A percentile compares a stretch with the other conserved stretches of the same genome.
Conservation (phyloP, 2,888 invertebrate species). For the Ormia ochracea region DNA sequence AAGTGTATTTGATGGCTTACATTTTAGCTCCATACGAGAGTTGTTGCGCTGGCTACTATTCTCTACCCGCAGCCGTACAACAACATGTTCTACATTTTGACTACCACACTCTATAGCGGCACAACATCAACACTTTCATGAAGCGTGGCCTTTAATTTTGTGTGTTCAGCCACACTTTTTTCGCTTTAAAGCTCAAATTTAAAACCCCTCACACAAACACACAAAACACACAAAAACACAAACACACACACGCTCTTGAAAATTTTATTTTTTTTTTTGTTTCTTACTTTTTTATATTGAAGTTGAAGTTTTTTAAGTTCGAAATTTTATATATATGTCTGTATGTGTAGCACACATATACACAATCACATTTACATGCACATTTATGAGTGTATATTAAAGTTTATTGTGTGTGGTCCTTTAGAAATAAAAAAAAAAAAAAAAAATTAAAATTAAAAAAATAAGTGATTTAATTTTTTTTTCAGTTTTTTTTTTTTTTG, state of each 20-base stretch:
- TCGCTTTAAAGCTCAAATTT: slow-evolving; percentile 27
- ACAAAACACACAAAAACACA: no score
- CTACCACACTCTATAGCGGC: slow-evolving; percentile 62
- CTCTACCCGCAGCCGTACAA: slow-evolving; percentile 2
- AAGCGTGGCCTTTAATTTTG: slow-evolving; percentile 68
- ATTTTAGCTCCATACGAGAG: slow-evolving; percentile 34
- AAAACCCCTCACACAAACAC: not conserved
- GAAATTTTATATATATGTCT: not conserved
- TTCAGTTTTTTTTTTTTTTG: slow-evolving; percentile 22
- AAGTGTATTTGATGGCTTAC: slow-evolving; percentile 24
- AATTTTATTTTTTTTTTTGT: slow-evolving; percentile 10
- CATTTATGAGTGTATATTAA: no score
- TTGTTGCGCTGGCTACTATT: slow-evolving; percentile 27
- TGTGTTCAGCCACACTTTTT: slow-evolving; percentile 65
- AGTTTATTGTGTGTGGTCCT: slow-evolving; percentile 57
- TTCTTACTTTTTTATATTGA: slow-evolving; percentile 24
- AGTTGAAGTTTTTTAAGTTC: slow-evolving; percentile 44
- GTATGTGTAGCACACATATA: no score
- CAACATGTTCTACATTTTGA: slow-evolving; percentile 44
- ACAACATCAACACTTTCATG: slow-evolving; percentile 67
- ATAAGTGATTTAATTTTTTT: slow-evolving; percentile 48
- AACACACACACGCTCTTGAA: not conserved
- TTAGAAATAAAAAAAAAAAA: not conserved
- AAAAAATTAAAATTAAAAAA: slow-evolving; percentile 25
- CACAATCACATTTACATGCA: no score